Evolutionary conservation across 2,113 vertebrate species (phyloP).

Genomic region (Acinonyx jubatus): DNA sequence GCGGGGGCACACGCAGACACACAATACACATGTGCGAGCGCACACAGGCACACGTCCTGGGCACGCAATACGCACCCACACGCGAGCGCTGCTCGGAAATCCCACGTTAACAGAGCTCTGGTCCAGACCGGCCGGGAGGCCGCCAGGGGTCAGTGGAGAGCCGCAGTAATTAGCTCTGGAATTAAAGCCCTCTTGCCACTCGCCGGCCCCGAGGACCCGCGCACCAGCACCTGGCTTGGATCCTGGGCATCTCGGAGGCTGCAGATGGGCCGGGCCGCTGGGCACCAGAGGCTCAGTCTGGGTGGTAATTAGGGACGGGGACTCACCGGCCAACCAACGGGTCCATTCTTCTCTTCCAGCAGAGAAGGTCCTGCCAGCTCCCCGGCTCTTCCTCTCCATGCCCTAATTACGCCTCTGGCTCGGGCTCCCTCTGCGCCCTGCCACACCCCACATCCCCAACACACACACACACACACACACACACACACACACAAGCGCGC

Average conservation of each 20-base stretch:
- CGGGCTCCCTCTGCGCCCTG: background rate
- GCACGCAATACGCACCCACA: background rate
- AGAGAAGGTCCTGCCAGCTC: conserved; percentile 43
- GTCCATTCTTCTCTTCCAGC: conserved; percentile 34
- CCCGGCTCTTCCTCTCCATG: background rate
- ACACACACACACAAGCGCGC: too few relatives aligned
- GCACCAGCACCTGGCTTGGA: conserved; percentile 81
- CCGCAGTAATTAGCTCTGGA: conserved; percentile 84
- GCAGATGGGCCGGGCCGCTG: conserved; percentile 80
- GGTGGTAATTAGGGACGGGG: conserved; percentile 79
- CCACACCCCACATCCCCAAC: background rate
- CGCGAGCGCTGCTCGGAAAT: background rate
- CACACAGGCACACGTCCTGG: background rate
- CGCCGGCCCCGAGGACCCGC: conserved; percentile 74
- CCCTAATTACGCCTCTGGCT: background rate
- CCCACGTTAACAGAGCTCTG: background rate
- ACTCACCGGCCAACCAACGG: background rate
- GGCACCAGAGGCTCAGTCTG: conserved; percentile 49
- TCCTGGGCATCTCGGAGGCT: conserved; percentile 77
- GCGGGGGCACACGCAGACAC: background rate
- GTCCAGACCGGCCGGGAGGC: background rate
- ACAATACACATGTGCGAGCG: background rate
- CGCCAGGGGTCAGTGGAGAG: background rate
- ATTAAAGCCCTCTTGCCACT: conserved; percentile 83
- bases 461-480: background rate